Base-by-base conservation (phyloP, 1,140 invertebrate genomes). In the Calosoma granatense region DNA sequence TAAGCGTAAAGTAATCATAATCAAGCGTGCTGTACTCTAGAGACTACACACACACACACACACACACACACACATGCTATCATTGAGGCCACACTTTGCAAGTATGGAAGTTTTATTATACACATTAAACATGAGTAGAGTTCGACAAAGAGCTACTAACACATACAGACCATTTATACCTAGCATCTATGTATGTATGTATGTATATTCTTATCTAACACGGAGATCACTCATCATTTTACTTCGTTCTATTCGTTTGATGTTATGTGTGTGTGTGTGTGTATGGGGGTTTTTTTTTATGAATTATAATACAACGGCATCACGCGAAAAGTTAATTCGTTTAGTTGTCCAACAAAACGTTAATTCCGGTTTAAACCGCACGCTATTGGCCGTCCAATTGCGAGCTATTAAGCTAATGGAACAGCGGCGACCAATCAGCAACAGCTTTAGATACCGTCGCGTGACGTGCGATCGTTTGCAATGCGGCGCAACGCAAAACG, bases 331-430 rank as follows among this genome's bases (percentile, higher is more conserved):
- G 41, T 47, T 47, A 47, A 47, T 47, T 47, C 41, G 41, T 47
- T 47, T 47, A 47, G 41, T 47, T 47, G 41, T 47, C 41, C 41
- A 17, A 47, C 41, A 47, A 47, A 47, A 47, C 41, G 41, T 47
- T 47, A 47, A 47, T 47, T 47, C 41, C 41, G 41, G 9, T 47
- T 47, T 47, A 47, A 47, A 47, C 41, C 41, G 17, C 41, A 47
- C 17, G 41, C 41, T 47, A 47, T 47, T 47, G 41, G 41, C 41
- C 41, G 41, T 3, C 41, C 41, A 47, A 47, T 47, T 47, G 41
- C 41, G 41, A 12, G 41, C 41, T 47, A 47, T 47, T 47, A 47
- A 47, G 41, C 41, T 47, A 47, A 47, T 47, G 41, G 41, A 47
- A 47, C 9, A 3, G 15, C 41, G 41, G 6, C 17, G 41, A 17